phyloP scores from a whole-genome alignment of 2,888 invertebrate genomes.

The Maniola hyperantus region DNA sequence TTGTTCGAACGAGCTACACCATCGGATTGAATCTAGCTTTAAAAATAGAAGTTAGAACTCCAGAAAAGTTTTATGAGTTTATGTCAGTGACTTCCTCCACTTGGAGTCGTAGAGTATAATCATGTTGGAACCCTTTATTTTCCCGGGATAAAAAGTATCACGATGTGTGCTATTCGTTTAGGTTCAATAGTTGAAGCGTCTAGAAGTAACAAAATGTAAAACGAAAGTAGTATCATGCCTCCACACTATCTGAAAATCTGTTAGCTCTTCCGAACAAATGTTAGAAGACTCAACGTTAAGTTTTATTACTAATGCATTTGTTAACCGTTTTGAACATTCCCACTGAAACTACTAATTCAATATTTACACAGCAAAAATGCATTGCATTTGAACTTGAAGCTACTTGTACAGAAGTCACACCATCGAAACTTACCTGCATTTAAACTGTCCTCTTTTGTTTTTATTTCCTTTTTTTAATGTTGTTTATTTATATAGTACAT shows the following conservation, averaged over 20 bases:
- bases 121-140: background rate
- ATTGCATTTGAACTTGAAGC: constrained; percentile 19
- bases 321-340: constrained; percentile 23
- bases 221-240: background rate
- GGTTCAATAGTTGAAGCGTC: too few relatives aligned
- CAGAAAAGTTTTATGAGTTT: too few relatives aligned
- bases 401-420: constrained; percentile 69
- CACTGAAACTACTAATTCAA: constrained; percentile 32
- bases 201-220: too few relatives aligned
- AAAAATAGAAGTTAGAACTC: background rate
- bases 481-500: constrained; percentile 18
- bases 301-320: constrained; percentile 28
- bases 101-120: too few relatives aligned
- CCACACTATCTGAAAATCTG: background rate
- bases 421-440: constrained; percentile 80
- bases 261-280: constrained; percentile 29
- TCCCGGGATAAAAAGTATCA: too few relatives aligned
- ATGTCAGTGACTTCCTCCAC: too few relatives aligned
- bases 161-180: too few relatives aligned
- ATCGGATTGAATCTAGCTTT: background rate
- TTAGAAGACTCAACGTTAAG: constrained; percentile 10
- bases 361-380: constrained; percentile 17
- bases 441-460: constrained; percentile 50
- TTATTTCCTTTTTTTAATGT: constrained; percentile 26
- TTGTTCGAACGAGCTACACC: constrained; percentile 29